A percentile compares a stretch with the other conserved stretches of the same genome.
Conservation (phyloP, 2,113 vertebrate genomes). For the Gallinago undulata region DNA sequence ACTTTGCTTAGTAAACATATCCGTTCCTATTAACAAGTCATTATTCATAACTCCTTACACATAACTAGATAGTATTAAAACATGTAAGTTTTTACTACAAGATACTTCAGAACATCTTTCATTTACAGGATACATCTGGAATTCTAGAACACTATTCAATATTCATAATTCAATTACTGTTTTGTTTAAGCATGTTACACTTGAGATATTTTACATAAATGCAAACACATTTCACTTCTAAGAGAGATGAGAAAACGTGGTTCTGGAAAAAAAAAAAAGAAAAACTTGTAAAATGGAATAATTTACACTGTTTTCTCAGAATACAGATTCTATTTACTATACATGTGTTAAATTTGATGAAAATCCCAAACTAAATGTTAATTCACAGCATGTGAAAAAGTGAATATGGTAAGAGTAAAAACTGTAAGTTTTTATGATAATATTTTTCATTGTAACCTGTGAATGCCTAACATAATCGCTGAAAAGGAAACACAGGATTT, state of each 20-base stretch:
- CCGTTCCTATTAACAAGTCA: neutral
- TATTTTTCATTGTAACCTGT: neutral
- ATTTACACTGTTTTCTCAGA: neutral
- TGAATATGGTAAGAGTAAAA: neutral
- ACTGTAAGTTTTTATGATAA: neutral
- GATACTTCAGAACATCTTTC: neutral
- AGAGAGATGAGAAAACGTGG: neutral
- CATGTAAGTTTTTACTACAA: neutral
- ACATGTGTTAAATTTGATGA: neutral
- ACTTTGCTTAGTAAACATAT: neutral
- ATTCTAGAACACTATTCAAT: neutral
- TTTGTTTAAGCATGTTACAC: neutral
- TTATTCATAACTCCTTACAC: neutral
- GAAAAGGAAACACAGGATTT: neutral
- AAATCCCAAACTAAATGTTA: neutral
- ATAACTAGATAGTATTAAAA: neutral
- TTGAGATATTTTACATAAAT: neutral
- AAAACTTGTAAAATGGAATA: neutral
- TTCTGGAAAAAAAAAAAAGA: neutral
- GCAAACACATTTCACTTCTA: neutral
- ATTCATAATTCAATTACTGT: neutral
- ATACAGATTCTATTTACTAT: neutral
- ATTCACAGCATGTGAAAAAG: neutral
- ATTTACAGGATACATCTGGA: neutral
- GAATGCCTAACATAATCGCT: neutral